A percentile compares a stretch with the other conserved stretches of the same genome.
phyloP scores from a whole-genome alignment of 2,888 invertebrate genomes.

The Alviniconcha strummeri region DNA sequence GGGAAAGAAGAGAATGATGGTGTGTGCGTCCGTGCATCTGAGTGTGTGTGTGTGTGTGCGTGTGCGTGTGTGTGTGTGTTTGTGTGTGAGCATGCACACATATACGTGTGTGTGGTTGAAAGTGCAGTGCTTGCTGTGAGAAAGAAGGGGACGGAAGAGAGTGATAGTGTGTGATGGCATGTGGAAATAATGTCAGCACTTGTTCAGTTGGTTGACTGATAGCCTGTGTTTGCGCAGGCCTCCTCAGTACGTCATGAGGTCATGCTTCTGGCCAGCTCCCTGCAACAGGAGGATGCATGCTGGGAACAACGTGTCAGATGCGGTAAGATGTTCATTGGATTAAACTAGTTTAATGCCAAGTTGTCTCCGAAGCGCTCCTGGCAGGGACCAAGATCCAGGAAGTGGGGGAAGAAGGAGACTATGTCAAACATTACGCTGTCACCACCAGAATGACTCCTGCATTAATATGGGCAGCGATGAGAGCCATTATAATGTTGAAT shows the following conservation, averaged over 20 bases:
- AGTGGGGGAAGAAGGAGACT: too few species aligned
- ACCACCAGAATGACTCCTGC: too few species aligned
- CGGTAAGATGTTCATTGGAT: constrained; percentile 54
- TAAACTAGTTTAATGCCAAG: too few species aligned
- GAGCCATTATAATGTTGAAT: too few species aligned
- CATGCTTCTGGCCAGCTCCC: constrained; percentile 87
- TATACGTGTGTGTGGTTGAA: background rate
- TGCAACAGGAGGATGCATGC: constrained; percentile 94
- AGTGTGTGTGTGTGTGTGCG: background rate
- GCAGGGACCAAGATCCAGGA: too few species aligned
- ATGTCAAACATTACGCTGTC: too few species aligned
- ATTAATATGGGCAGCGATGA: too few species aligned
- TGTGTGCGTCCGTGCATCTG: background rate
- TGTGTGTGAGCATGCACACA: background rate
- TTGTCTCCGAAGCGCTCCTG: too few species aligned
- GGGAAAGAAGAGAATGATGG: background rate
- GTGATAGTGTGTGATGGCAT: background rate
- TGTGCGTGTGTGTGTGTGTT: background rate
- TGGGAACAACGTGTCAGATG: constrained; percentile 92
- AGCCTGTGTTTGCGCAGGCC: constrained; percentile 49
- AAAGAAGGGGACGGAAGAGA: background rate
- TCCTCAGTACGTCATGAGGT: constrained; percentile 92
- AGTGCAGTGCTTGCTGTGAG: background rate
- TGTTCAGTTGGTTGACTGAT: too few species aligned
- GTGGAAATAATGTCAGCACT: background rate